Evolutionary conservation across 1,140 invertebrate species (phyloP).

Genomic region (Lepidostoma basale): DNA sequence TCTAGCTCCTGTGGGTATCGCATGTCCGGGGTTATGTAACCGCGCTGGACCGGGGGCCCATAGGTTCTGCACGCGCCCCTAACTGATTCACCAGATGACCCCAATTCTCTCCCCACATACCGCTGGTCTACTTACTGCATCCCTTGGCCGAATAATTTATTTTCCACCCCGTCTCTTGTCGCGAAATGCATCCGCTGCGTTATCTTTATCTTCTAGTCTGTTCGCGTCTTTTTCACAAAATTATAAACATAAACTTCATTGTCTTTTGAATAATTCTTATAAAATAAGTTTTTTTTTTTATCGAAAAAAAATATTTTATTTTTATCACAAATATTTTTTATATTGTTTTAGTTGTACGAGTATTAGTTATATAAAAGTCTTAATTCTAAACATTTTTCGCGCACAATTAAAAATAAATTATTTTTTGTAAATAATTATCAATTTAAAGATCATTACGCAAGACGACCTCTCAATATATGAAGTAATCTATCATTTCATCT

Average conservation of each 20-base stretch:
- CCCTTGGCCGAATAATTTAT: neutral
- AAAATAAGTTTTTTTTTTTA: neutral
- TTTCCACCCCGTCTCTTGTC: neutral
- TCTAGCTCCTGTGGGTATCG: neutral
- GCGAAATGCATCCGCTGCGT: neutral
- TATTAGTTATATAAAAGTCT: too few relatives aligned
- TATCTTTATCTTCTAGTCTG: neutral
- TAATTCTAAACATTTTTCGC: too few relatives aligned
- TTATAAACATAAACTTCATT: neutral
- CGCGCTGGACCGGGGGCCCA: conserved; percentile 35
- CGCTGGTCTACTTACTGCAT: conserved; percentile 1
- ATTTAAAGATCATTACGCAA: too few relatives aligned
- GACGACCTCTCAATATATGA: too few relatives aligned
- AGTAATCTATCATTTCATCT: neutral
- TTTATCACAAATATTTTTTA: neutral
- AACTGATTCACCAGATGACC: conserved; percentile 13
- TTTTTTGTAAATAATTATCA: too few relatives aligned
- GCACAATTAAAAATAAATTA: too few relatives aligned
- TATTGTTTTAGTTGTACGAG: too few relatives aligned
- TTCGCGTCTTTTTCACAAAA: neutral
- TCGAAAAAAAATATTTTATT: too few relatives aligned
- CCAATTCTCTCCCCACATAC: conserved; percentile 19
- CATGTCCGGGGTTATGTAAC: conserved; percentile 38
- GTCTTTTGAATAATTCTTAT: neutral
- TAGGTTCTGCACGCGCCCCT: neutral